A percentile compares a stretch with the other conserved stretches of the same genome.
phyloP scores from a whole-genome alignment of 2,113 vertebrate genomes.

The Pagrus major region DNA sequence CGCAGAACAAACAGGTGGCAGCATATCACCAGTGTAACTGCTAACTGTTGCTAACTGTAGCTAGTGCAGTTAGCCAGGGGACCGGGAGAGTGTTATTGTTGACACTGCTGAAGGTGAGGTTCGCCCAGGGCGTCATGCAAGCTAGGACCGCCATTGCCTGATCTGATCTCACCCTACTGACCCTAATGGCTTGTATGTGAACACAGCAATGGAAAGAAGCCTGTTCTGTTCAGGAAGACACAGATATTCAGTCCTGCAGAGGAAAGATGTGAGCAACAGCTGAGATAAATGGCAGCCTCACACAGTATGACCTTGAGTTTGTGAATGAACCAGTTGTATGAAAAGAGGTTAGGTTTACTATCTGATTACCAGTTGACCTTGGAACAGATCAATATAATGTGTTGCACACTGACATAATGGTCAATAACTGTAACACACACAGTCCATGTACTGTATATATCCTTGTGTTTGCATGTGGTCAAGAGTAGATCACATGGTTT shows the following conservation, averaged over 20 bases:
- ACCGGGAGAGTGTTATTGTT: too few relatives aligned
- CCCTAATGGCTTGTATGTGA: too few relatives aligned
- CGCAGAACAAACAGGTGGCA: too few relatives aligned
- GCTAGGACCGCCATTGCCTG: too few relatives aligned
- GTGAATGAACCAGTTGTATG: constrained; percentile 11
- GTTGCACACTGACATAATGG: constrained; percentile 15
- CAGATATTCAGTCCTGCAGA: not conserved
- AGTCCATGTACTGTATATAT: not conserved
- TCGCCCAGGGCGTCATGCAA: too few relatives aligned
- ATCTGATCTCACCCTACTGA: too few relatives aligned
- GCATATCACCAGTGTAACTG: too few relatives aligned
- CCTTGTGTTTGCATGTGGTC: not conserved
- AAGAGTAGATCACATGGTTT: not conserved
- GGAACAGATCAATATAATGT: constrained; percentile 41
- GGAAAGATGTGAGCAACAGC: not conserved
- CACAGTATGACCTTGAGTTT: constrained; percentile 1
- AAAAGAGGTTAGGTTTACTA: constrained; percentile 27
- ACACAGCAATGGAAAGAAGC: too few relatives aligned
- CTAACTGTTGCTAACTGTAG: too few relatives aligned
- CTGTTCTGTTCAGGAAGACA: too few relatives aligned
- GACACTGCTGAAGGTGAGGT: too few relatives aligned
- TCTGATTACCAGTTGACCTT: constrained; percentile 49
- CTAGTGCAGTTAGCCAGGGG: too few relatives aligned
- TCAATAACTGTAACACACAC: constrained; percentile 24
- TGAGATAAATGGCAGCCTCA: not conserved